Conservation (phyloP, 2,888 invertebrate species). For the Lydus trimaculatus region DNA sequence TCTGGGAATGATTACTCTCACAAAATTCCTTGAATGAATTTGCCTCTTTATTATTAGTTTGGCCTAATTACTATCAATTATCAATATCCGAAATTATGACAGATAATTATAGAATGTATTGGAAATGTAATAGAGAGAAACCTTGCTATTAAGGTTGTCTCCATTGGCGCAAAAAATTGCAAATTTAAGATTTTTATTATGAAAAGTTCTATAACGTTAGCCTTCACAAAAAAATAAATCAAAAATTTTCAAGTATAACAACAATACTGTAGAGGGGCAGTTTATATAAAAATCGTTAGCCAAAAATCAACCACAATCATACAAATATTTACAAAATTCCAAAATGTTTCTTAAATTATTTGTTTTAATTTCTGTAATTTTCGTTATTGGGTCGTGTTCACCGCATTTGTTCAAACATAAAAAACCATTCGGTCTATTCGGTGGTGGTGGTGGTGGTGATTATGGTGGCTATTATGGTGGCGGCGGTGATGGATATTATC, state of each 20-base stretch:
- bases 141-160: background rate
- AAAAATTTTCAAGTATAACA: slow-evolving; percentile 24
- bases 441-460: slow-evolving; percentile 8
- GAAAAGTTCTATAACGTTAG: background rate
- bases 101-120: background rate
- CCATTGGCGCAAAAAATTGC: background rate
- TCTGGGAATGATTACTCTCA: background rate
- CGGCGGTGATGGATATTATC: slow-evolving; percentile 5
- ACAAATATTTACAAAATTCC: background rate
- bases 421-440: slow-evolving; percentile 11
- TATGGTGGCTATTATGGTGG: slow-evolving; percentile 4
- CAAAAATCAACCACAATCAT: slow-evolving; percentile 14
- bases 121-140: background rate
- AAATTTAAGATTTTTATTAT: background rate
- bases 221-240: background rate
- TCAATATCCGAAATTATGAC: no score
- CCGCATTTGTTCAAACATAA: slow-evolving; percentile 25
- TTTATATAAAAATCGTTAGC: slow-evolving; percentile 24
- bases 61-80: background rate
- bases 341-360: slow-evolving; percentile 18
- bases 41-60: background rate
- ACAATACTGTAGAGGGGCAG: slow-evolving; percentile 24
- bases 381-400: slow-evolving; percentile 9
- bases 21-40: background rate
- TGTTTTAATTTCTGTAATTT: slow-evolving; percentile 7